phyloP scores from a whole-genome alignment of 1,140 invertebrate species.

The Proctacanthus coquilletti region DNA sequence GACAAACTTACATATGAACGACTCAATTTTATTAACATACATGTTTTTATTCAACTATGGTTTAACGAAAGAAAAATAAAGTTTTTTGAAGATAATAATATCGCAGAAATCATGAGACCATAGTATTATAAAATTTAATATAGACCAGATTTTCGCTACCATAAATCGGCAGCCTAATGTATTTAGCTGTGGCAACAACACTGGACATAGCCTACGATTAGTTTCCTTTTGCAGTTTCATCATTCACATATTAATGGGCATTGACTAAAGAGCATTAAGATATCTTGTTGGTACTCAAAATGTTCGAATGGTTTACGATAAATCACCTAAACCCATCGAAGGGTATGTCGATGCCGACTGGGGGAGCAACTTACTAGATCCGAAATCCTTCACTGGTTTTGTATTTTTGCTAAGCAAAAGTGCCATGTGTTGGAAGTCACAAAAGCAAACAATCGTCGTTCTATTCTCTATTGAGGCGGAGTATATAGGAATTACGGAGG shows the following conservation, averaged over 20 bases:
- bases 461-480: conserved; percentile 22
- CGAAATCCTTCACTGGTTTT: conserved; percentile 21
- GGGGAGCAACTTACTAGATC: conserved; percentile 16
- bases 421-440: conserved; percentile 17
- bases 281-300: conserved; percentile 19
- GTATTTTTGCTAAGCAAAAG: conserved; percentile 13
- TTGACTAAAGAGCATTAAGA: conserved; percentile 17
- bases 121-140: too few species aligned
- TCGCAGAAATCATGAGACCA: too few species aligned
- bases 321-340: not conserved
- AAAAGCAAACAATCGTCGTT: conserved; percentile 18
- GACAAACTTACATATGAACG: too few species aligned
- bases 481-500: conserved; percentile 17
- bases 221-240: conserved; percentile 15
- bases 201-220: conserved; percentile 25
- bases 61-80: too few species aligned
- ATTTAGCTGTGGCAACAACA: conserved; percentile 18
- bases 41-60: too few species aligned
- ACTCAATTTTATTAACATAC: too few species aligned
- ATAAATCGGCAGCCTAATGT: too few species aligned
- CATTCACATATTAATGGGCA: conserved; percentile 13
- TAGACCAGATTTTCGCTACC: too few species aligned
- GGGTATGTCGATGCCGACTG: conserved; percentile 19
- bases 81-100: too few species aligned
- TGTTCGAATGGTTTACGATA: conserved; percentile 3